Evolutionary conservation across 1,140 invertebrate species (phyloP).

Genomic region (Arion vulgaris): DNA sequence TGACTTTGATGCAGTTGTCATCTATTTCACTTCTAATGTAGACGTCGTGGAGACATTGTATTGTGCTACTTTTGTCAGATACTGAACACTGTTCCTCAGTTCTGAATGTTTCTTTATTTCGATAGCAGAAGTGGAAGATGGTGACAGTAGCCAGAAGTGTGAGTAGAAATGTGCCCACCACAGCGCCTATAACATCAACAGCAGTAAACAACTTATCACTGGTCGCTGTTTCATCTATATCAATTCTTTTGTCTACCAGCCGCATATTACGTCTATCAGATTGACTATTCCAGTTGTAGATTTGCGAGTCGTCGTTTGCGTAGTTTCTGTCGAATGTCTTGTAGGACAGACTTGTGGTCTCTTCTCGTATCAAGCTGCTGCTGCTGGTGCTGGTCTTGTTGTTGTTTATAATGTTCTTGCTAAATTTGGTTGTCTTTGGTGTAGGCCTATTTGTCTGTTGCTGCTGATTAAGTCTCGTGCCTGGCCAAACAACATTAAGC

Average conservation of each 20-base stretch:
- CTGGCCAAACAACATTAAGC: slow-evolving; percentile 68
- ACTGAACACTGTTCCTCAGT: slow-evolving; percentile 45
- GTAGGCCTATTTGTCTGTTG: not conserved
- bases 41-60: slow-evolving; percentile 12
- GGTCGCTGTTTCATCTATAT: not conserved
- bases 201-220: slow-evolving; percentile 53
- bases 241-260: not conserved
- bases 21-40: slow-evolving; percentile 46
- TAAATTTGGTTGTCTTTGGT: not conserved
- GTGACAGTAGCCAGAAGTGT: slow-evolving; percentile 66
- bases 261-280: slow-evolving; percentile 39
- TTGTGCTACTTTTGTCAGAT: slow-evolving; percentile 41
- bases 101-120: slow-evolving; percentile 40
- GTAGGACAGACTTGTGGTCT: slow-evolving; percentile 31
- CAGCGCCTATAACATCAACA: slow-evolving; percentile 67
- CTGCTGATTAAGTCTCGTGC: slow-evolving; percentile 1
- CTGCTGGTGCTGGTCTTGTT: not conserved
- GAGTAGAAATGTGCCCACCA: slow-evolving; percentile 69
- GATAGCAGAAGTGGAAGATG: slow-evolving; percentile 65
- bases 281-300: slow-evolving; percentile 37
- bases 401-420: not conserved
- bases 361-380: slow-evolving; percentile 39
- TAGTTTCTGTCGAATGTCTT: slow-evolving; percentile 34
- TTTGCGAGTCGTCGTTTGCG: slow-evolving; percentile 18
- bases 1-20: slow-evolving; percentile 47